phyloP scores from a whole-genome alignment of 2,888 invertebrate species.

The Beris morrisii region DNA sequence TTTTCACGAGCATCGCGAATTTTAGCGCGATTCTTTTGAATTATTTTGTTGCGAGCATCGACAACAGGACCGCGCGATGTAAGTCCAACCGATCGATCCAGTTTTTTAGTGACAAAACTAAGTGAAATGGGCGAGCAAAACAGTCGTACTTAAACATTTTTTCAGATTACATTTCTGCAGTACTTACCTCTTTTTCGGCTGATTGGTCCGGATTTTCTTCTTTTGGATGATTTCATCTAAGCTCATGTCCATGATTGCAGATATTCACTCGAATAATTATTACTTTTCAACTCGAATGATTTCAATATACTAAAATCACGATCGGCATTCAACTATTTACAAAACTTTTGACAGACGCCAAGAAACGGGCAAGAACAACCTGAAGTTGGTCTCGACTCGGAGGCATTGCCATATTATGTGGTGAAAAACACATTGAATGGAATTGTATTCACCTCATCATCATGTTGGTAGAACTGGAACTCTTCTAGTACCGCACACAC shows the following conservation, averaged over 20 bases:
- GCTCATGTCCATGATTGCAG: slow-evolving; percentile 46
- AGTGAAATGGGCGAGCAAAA: neutral
- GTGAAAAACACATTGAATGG: too few species aligned
- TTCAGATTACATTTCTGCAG: neutral
- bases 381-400: too few species aligned
- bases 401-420: too few species aligned
- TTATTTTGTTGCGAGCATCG: slow-evolving; percentile 79
- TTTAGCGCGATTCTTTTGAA: slow-evolving; percentile 74
- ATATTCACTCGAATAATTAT: neutral
- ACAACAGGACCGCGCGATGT: slow-evolving; percentile 37
- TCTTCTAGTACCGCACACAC: too few species aligned
- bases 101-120: slow-evolving; percentile 19
- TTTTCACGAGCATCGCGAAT: slow-evolving; percentile 81
- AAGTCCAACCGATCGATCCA: slow-evolving; percentile 1
- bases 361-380: neutral
- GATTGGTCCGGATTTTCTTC: slow-evolving; percentile 42
- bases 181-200: slow-evolving; percentile 33
- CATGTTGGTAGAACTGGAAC: too few species aligned
- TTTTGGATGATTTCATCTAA: slow-evolving; percentile 49
- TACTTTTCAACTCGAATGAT: neutral
- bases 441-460: too few species aligned
- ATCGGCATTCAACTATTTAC: slow-evolving; percentile 17
- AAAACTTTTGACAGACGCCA: slow-evolving; percentile 16
- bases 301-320: neutral
- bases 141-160: neutral